Percentiles rank a stretch among this genome's conserved stretches.
phyloP scores from a whole-genome alignment of 1,140 invertebrate species.

The Micrasema minimum region DNA sequence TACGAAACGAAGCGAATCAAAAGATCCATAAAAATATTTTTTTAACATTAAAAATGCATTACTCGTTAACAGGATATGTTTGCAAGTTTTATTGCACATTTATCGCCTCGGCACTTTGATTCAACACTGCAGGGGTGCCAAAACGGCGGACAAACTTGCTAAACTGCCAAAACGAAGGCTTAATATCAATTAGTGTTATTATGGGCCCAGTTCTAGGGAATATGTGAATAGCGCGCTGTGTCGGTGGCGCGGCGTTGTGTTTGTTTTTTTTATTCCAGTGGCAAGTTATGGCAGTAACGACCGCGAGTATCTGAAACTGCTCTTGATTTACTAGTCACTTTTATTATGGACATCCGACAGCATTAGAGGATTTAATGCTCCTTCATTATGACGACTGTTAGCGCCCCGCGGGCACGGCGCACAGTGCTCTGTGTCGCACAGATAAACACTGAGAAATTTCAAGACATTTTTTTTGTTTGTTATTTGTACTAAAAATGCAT shows the following conservation, averaged over 20 bases:
- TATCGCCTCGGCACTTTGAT: conserved; percentile 27
- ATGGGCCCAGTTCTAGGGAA: conserved; percentile 16
- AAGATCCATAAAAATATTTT: no score
- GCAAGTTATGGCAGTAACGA: conserved; percentile 15
- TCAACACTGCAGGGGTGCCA: conserved; percentile 42
- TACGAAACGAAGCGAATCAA: no score
- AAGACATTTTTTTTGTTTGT: no score
- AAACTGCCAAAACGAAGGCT: conserved; percentile 31
- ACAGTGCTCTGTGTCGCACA: no score
- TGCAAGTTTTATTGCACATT: background rate
- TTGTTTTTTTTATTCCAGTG: no score
- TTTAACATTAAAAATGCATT: no score
- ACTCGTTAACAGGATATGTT: no score
- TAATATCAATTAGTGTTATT: conserved; percentile 50
- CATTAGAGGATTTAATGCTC: conserved; percentile 46
- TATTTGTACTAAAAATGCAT: no score
- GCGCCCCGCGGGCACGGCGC: conserved; percentile 11
- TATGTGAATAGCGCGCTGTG: no score
- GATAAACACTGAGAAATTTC: no score
- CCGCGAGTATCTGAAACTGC: conserved; percentile 32
- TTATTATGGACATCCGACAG: conserved; percentile 45
- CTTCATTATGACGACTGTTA: conserved; percentile 48
- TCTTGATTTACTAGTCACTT: conserved; percentile 43
- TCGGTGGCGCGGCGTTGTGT: no score
- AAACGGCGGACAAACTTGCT: conserved; percentile 28